Percentiles rank a stretch among this genome's conserved stretches.
Evolutionary conservation across 1,140 invertebrate genomes (phyloP).

Genomic region (Drosophila nannoptera): DNA sequence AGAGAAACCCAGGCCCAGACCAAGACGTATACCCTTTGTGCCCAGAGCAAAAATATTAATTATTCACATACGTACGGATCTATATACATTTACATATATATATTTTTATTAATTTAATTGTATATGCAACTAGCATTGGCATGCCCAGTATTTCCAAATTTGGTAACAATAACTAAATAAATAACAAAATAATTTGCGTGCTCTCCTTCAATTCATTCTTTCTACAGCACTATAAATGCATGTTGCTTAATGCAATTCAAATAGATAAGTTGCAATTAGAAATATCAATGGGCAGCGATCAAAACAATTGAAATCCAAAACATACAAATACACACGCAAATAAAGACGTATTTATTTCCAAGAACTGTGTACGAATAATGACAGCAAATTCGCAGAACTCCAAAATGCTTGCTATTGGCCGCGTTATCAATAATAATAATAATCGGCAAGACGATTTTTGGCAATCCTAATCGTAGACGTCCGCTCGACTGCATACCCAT

Average conservation of each 20-base stretch:
- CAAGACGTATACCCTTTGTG: constrained; percentile 62
- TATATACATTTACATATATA: not conserved
- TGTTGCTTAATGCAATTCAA: constrained; percentile 7
- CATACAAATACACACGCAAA: constrained; percentile 17
- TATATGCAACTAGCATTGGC: constrained; percentile 16
- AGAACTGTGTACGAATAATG: constrained; percentile 25
- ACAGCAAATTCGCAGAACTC: constrained; percentile 39
- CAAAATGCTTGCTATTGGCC: constrained; percentile 18
- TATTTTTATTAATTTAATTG: no score
- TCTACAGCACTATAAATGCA: not conserved
- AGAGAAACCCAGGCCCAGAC: constrained; percentile 53
- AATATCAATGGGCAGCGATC: constrained; percentile 36
- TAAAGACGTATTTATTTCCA: constrained; percentile 17
- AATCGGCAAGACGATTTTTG: constrained; percentile 29
- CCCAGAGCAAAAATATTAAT: not conserved
- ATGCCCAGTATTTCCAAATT: constrained; percentile 15
- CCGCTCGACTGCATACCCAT: constrained; percentile 3
- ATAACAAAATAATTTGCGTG: no score
- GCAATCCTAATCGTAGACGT: constrained; percentile 28
- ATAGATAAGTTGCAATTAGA: constrained; percentile 21
- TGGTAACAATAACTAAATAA: constrained; percentile 7
- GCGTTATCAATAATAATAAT: constrained; percentile 45
- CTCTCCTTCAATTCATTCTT: no score
- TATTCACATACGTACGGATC: no score
- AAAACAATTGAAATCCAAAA: constrained; percentile 47